Evolutionary conservation across 2,888 invertebrate species (phyloP).

Genomic region (Cheilosia pagana): DNA sequence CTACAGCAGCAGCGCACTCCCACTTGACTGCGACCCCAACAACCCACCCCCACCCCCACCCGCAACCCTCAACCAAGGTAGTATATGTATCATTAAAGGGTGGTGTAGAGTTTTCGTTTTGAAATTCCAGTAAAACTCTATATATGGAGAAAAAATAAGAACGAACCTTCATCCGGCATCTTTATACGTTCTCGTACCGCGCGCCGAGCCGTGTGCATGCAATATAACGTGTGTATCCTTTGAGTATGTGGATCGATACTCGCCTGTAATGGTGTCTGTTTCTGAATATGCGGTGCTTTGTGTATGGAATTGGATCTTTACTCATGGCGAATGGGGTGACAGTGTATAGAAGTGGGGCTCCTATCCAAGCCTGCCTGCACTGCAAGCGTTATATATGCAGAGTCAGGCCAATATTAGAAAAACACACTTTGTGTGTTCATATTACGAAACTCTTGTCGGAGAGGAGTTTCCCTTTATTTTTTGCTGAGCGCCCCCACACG

Average conservation of each 20-base stretch:
- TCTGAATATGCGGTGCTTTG: constrained; percentile 47
- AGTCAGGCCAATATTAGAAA: constrained; percentile 74
- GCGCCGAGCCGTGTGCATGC: constrained; percentile 47
- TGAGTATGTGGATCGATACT: constrained; percentile 67
- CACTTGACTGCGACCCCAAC: not conserved
- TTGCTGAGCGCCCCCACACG: not conserved
- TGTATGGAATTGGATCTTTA: constrained; percentile 56
- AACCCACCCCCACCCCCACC: not conserved
- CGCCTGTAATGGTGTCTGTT: constrained; percentile 53
- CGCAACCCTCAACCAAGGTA: not conserved
- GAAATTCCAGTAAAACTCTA: constrained; percentile 54
- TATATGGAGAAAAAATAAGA: constrained; percentile 16
- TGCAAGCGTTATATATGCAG: constrained; percentile 72
- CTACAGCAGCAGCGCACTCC: too few species aligned
- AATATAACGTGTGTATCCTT: constrained; percentile 70
- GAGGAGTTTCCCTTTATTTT: constrained; percentile 37
- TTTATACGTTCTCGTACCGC: constrained; percentile 27
- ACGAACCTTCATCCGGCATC: constrained; percentile 68
- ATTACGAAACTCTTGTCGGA: constrained; percentile 70
- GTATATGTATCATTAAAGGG: constrained; percentile 52
- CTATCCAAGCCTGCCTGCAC: constrained; percentile 34
- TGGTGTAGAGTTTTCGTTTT: constrained; percentile 18
- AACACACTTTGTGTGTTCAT: constrained; percentile 74
- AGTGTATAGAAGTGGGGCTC: constrained; percentile 25
- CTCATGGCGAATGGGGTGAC: constrained; percentile 35